phyloP scores from a whole-genome alignment of 2,888 invertebrate species.

The Amiota mariae region DNA sequence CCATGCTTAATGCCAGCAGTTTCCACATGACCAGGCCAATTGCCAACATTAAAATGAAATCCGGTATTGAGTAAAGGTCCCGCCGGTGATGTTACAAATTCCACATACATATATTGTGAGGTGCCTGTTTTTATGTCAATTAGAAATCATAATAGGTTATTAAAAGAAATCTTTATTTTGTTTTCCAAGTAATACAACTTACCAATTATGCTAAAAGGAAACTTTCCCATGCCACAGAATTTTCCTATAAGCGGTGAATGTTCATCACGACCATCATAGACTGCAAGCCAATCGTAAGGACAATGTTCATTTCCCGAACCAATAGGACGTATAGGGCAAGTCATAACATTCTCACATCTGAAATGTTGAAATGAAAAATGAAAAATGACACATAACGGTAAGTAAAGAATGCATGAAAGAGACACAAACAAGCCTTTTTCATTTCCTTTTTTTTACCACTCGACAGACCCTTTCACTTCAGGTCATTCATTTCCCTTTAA shows the following conservation, averaged over 20 bases:
- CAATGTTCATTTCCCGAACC: constrained; percentile 91
- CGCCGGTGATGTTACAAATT: constrained; percentile 91
- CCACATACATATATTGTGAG: constrained; percentile 89
- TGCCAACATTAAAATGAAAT: constrained; percentile 95
- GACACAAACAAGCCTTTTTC: no score
- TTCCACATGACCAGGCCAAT: constrained; percentile 94
- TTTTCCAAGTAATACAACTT: constrained; percentile 47
- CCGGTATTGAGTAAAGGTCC: constrained; percentile 93
- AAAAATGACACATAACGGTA: background rate
- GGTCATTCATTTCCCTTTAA: background rate
- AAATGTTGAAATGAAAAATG: constrained; percentile 33
- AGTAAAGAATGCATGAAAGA: background rate
- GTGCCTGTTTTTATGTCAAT: constrained; percentile 75
- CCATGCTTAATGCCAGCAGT: constrained; percentile 90
- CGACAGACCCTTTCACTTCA: background rate
- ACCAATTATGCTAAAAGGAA: constrained; percentile 93
- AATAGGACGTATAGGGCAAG: constrained; percentile 93
- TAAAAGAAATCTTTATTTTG: background rate
- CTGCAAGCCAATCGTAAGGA: constrained; percentile 90
- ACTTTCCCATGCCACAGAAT: constrained; percentile 94
- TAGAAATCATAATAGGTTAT: background rate
- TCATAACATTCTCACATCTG: constrained; percentile 94
- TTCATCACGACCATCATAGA: constrained; percentile 92
- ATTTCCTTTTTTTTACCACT: background rate
- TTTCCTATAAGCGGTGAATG: constrained; percentile 90